A percentile compares a stretch with the other conserved stretches of the same genome.
phyloP scores from a whole-genome alignment of 2,797 vertebrate genomes.

The Enoplosus armatus region DNA sequence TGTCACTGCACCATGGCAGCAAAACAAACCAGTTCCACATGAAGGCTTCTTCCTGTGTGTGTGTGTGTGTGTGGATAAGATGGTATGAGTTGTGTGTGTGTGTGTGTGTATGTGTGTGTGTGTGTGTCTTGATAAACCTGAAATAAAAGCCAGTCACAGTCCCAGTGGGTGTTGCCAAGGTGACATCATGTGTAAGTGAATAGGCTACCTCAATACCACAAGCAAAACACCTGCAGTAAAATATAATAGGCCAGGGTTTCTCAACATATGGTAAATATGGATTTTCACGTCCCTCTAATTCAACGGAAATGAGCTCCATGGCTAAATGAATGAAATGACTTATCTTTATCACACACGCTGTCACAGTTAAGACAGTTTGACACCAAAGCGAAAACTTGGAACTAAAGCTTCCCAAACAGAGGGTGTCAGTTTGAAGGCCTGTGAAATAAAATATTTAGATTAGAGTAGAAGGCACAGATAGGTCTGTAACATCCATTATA shows the following conservation, averaged over 20 bases:
- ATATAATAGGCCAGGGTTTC: neutral
- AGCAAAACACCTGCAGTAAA: neutral
- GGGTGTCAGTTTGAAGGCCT: no score
- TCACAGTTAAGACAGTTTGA: no score
- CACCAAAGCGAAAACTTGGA: neutral
- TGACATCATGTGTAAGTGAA: neutral
- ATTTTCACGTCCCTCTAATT: neutral
- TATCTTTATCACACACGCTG: neutral
- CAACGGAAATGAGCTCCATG: neutral
- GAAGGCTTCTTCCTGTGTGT: neutral
- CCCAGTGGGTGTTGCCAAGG: neutral
- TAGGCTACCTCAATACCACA: neutral
- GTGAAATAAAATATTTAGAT: neutral
- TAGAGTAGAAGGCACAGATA: neutral
- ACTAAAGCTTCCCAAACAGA: neutral
- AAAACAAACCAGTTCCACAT: constrained; percentile 16
- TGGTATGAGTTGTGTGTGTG: no score
- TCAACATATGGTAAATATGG: neutral
- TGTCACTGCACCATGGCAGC: neutral
- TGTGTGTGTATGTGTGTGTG: neutral
- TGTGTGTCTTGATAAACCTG: constrained; percentile 1
- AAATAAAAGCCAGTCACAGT: neutral
- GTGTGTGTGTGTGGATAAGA: neutral
- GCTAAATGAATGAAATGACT: neutral
- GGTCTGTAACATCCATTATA: neutral